These are phyloP conservation scores for Channallabes apus DNA, from an alignment of 2,797 vertebrate species.

Conservation along the genomic window DNA sequence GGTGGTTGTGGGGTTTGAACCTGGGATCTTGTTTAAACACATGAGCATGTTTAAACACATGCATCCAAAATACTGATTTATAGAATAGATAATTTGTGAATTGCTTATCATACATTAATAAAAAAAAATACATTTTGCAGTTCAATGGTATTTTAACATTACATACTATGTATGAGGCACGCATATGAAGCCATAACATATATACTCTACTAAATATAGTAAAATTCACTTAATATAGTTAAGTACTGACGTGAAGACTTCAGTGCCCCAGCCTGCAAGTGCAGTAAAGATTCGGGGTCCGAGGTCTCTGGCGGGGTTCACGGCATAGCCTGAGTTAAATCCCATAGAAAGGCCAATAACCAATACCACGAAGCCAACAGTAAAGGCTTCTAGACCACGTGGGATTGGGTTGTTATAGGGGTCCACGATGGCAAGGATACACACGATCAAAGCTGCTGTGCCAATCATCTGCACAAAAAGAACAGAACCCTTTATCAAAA, in stretches of 20 bases:
- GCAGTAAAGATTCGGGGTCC: constrained; percentile 86
- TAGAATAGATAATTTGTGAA: neutral
- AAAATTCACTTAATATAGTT: neutral
- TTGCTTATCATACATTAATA: neutral
- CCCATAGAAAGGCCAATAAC: constrained; percentile 90
- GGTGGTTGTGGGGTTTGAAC: too few species aligned
- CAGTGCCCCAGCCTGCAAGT: constrained; percentile 82
- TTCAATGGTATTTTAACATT: neutral
- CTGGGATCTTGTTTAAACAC: too few species aligned
- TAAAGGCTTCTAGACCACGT: constrained; percentile 82
- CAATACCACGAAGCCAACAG: constrained; percentile 82
- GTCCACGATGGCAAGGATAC: constrained; percentile 85
- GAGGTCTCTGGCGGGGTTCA: constrained; percentile 89
- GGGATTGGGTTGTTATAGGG: constrained; percentile 83
- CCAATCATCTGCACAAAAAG: constrained; percentile 78
- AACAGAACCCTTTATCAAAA: neutral
- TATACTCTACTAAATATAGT: neutral
- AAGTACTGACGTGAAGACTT: constrained; percentile 84
- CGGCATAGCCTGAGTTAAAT: constrained; percentile 87
- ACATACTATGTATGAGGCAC: neutral
- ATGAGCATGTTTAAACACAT: neutral
- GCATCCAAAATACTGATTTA: neutral
- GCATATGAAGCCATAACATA: neutral
- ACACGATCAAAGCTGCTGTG: constrained; percentile 83
- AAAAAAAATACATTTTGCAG: neutral